Base-by-base conservation (phyloP, 2,113 vertebrate genomes). In the Todiramphus chloris region DNA sequence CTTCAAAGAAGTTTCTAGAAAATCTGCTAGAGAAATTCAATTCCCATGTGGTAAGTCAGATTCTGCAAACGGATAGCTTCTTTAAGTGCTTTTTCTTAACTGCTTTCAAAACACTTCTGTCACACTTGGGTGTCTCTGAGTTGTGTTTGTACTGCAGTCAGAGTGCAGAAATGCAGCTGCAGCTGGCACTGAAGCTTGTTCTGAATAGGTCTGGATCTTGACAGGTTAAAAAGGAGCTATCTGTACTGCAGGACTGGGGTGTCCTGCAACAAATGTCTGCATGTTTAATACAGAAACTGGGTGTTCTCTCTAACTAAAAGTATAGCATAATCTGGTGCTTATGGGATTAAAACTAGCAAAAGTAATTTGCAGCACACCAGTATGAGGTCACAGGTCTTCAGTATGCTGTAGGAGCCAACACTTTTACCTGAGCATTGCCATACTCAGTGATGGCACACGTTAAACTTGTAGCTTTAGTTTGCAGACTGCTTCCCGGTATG, bases 1-100 rank as follows among this genome's bases (percentile, higher is more conserved):
- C 99, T 93, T 99, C 99, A 41, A 99, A 99, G 98, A 99, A 99
- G 97, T 99, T 99, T 97, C 98, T 99, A 97, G 99, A 99, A 98
- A 99, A 99, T 96, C 98, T 99, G 30, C 96, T 99, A 89, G 99
- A 99, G 96, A 99, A 99, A 98, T 99, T 99, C 97, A 99, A 99
- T 97, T 99, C 98, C 70, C 99, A 99, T 96, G 99, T 99, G 99
- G 99, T 99, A 98, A 97, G 97, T 97, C 53, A 28, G 63, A n/a
- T 46, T 44, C 51, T 68, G 44, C 79, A 67, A 83, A 80, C 1
- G 5, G 15, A 9, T 41, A 21, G 3, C 11, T 56, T 56, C 24
- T 51, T 25, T 21, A 78, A 59, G 6, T 67, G 23, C 28, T 10
- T 83, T 83, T 89, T 86, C 33, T 5, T 37, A 66, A 41, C 28